Evolutionary conservation across 1,140 invertebrate species (phyloP).

Genomic region (Galleria mellonella): DNA sequence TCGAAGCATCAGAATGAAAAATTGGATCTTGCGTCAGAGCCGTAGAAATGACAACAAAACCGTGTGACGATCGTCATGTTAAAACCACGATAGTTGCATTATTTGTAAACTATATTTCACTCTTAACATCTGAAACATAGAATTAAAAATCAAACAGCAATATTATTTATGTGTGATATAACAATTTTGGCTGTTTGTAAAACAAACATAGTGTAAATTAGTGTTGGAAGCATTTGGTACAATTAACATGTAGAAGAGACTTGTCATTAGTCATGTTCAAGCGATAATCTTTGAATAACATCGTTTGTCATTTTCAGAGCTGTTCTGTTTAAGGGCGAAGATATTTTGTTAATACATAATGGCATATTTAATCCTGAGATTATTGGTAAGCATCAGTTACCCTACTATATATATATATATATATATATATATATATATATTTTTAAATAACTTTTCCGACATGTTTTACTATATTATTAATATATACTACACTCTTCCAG

Average conservation of each 20-base stretch:
- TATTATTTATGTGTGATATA: neutral
- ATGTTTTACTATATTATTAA: too few species aligned
- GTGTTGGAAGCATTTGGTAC: conserved; percentile 49
- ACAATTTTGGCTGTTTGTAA: conserved; percentile 28
- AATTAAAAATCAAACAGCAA: neutral
- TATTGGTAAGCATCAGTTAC: too few species aligned
- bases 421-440: too few species aligned
- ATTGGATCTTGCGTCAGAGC: conserved; percentile 56
- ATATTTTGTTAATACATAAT: too few species aligned
- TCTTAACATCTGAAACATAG: conserved; percentile 10
- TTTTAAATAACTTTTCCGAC: too few species aligned
- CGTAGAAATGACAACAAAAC: conserved; percentile 46
- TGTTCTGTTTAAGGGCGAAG: conserved; percentile 3
- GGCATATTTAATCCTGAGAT: too few species aligned
- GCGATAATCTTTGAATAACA: conserved; percentile 64
- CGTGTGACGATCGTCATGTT: conserved; percentile 34
- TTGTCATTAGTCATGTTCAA: conserved; percentile 65
- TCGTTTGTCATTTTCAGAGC: conserved; percentile 40
- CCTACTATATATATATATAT: too few species aligned
- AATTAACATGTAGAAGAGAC: conserved; percentile 61
- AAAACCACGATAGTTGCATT: conserved; percentile 9
- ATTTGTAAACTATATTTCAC: too few species aligned
- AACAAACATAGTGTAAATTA: conserved; percentile 69
- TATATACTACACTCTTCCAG: too few species aligned
- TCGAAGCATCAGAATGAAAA: conserved; percentile 49